Evolutionary conservation across 2,888 invertebrate genomes (phyloP).

Genomic region (Ctena decussata): DNA sequence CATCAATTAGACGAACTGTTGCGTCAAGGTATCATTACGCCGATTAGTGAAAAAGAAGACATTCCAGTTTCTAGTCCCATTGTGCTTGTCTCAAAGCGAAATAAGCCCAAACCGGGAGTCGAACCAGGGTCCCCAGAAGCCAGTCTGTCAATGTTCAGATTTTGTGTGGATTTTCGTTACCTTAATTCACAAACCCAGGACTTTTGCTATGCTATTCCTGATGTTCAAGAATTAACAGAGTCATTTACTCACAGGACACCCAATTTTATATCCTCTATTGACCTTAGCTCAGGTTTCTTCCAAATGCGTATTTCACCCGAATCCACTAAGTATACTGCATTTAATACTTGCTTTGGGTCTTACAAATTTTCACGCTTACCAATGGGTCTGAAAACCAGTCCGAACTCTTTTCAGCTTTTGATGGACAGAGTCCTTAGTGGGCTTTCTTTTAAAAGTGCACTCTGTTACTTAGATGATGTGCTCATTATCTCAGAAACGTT

Average conservation of each 20-base stretch:
- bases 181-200: conserved; percentile 38
- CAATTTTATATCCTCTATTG: conserved; percentile 22
- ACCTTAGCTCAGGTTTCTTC: conserved; percentile 9
- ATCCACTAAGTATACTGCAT: conserved; percentile 25
- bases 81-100: conserved; percentile 38
- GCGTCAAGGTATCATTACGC: conserved; percentile 30
- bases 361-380: conserved; percentile 36
- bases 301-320: conserved; percentile 12
- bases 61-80: conserved; percentile 39
- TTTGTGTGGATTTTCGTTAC: conserved; percentile 43
- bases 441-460: conserved; percentile 39
- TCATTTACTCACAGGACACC: conserved; percentile 25
- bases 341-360: conserved; percentile 45
- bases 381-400: not conserved
- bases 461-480: conserved; percentile 59
- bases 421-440: conserved; percentile 52
- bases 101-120: conserved; percentile 25
- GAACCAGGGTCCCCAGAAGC: conserved; percentile 5
- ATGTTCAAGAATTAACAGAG: conserved; percentile 37
- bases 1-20: conserved; percentile 42
- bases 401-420: conserved; percentile 50
- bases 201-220: not conserved
- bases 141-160: conserved; percentile 35
- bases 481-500: conserved; percentile 23
- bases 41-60: conserved; percentile 21